Base-by-base conservation (phyloP, 2,888 invertebrate species). In the Lobophora halterata region DNA sequence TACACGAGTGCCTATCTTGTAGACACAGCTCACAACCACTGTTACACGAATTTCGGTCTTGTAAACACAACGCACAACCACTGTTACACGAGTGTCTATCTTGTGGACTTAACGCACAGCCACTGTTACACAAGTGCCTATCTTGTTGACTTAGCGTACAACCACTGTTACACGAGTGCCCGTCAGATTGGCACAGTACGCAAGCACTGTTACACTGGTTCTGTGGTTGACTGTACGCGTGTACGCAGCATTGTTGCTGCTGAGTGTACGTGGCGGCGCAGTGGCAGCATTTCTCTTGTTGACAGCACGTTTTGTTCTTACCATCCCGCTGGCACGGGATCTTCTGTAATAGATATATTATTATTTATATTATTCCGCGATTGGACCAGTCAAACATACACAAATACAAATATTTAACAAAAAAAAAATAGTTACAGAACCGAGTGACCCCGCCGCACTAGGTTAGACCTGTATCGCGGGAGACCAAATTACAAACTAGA, bases 181-280 rank as follows among this genome's bases (percentile, higher is more conserved):
- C n/a, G 12, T 7, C 13, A 23, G n/a, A n/a, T 16, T 18, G 18
- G 14, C 32, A 27, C 26, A 24, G 14, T 18, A 10, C 24, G n/a
- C n/a, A n/a, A n/a, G n/a, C 18, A 30, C 10, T 10, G 3, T 19
- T 24, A 25, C 8, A 3, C 23, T 6, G n/a, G 4, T 12, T 24
- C 6, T 20, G 9, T 13, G 21, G 24, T 6, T 35, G 37, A 14
- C 42, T 33, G 32, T 49, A 43, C 37, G 43, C 43, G 23, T 43
- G 43, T 11, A 34, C 33, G 11, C 43, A 43, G 10, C 43, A 43
- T 37, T 33, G 43, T 6, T 29, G 23, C 17, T n/a, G 28, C 29
- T 43, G 43, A 13, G 13, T 26, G 33, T 43, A 43, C 8, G 43
- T 43, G 5, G 10, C 25, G 4, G 35, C 34, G 23, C 55, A 46